Evolutionary conservation across 2,888 invertebrate genomes (phyloP), one percentile per base, ranked within the genome.

Genomic region (Andrena praecox): DNA sequence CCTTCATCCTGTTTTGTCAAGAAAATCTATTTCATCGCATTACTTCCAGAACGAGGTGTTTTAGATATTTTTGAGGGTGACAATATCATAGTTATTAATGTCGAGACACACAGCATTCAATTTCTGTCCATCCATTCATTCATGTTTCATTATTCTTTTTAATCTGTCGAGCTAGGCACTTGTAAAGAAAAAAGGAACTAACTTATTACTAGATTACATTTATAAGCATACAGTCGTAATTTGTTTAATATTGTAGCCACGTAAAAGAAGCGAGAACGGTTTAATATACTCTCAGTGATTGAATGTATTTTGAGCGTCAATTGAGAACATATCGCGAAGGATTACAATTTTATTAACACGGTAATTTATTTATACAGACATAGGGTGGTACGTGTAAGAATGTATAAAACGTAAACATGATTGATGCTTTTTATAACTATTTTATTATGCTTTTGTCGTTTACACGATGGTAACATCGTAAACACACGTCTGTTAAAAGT

Each of bases 41-140:
- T 77, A 82, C 79, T 89, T 89, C 82, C 82, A 62, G 87, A 85
- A 89, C 86, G 89, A 89, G 89, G 89, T 80, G 83, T 79, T 50
- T 67, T 63, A 66, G 67, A 52, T 84, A 87, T 79, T 81, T 87
- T 89, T 80, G 82, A 87, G 87, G 77, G 87, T 82, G 84, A 80
- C 82, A 82, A 70, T 62, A 69, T 63, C 50, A 20, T 31, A 71
- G 48, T 29, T 78, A 33, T 33, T 20, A 20, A 67, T 54, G 50
- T 62, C 10, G 16, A 69, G 48, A 66, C 68, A 67, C 48, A 7
- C 62, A 76, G 48, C 59, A 76, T 64, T 66, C 42, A 7, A 76
- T 29, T 80, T 73, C 84, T 68, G 42, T 62, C n/a, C 16, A 42
- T 42, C 16, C 42, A 5, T 42, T 42, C 42, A 12, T 5, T 20